Conservation (phyloP, 1,140 invertebrate genomes). For the Drosophila santomea region DNA sequence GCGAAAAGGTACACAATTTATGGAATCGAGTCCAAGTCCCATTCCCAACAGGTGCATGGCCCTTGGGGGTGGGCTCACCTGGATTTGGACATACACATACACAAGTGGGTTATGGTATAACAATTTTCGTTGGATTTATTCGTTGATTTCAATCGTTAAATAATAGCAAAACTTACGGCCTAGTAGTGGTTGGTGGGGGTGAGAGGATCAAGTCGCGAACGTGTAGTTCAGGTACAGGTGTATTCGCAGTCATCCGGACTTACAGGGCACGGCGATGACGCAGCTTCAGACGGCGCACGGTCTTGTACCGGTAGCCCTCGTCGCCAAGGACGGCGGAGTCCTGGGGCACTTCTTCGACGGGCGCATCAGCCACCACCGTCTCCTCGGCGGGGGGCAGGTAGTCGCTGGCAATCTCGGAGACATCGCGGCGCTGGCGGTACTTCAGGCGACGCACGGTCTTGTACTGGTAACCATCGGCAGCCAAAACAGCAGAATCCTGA, state of each 20-base stretch:
- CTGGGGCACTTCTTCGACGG: slow-evolving; percentile 51
- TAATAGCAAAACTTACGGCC: slow-evolving; percentile 74
- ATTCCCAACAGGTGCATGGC: slow-evolving; percentile 40
- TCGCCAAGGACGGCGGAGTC: slow-evolving; percentile 61
- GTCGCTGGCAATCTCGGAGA: slow-evolving; percentile 45
- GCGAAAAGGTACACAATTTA: slow-evolving; percentile 81
- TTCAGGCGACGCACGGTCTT: slow-evolving; percentile 63
- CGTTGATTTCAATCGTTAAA: slow-evolving; percentile 78
- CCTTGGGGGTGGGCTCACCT: slow-evolving; percentile 23
- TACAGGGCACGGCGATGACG: slow-evolving; percentile 76
- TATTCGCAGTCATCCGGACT: slow-evolving; percentile 7
- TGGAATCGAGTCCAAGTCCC: slow-evolving; percentile 62
- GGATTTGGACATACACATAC: slow-evolving; percentile 1
- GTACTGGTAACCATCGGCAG: slow-evolving; percentile 62
- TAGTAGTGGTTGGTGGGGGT: slow-evolving; percentile 61
- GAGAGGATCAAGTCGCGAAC: slow-evolving; percentile 54
- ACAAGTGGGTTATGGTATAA: slow-evolving; percentile 51
- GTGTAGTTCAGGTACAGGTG: slow-evolving; percentile 46
- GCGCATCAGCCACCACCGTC: slow-evolving; percentile 35
- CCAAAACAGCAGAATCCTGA: slow-evolving; percentile 49
- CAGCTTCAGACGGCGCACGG: slow-evolving; percentile 72
- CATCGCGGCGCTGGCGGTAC: slow-evolving; percentile 62
- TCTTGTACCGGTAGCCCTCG: slow-evolving; percentile 74
- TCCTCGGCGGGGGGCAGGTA: slow-evolving; percentile 59
- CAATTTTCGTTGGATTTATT: slow-evolving; percentile 79